Base-by-base conservation (phyloP, 2,888 invertebrate species). In the Drosophila infuscata region DNA sequence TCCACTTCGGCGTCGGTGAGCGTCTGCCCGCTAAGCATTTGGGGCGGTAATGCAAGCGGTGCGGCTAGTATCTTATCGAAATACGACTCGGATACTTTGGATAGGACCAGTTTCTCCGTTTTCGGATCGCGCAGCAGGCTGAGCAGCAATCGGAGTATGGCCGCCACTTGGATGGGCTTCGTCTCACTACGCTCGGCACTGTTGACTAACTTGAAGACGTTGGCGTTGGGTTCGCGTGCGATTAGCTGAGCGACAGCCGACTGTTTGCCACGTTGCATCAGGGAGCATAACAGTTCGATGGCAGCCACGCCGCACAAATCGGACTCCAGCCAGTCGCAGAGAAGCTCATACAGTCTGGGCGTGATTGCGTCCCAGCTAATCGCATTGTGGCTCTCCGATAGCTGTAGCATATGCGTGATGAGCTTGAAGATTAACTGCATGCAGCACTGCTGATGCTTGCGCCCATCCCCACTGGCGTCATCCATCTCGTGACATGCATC, bases 31-130 rank as follows among this genome's bases (percentile, higher is more conserved):
- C 62, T 68, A 0, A 85, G 75, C 70, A 88, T 80, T 61, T 92
- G 92, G 0, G 88, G 81, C 35, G 85, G 81, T 8, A 89, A 79
- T 3, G 84, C 78, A 0, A 92, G 43, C 1, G 93, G 82, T 0
- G 91, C 86, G 0, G 90, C 81, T 17, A 93, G 80, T 56, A 93
- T 91, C 79, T 93, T 93, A 70, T 93, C 92, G 59, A 93, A 93
- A 64, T 91, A 93, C 3, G 93, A 92, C 51, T 93, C 92, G 0
- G 91, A 90, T 15, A 93, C 90, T 61, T 91, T 91, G 5, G 92
- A 89, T 2, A 93, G 84, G 52, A 93, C 90, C 41, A 93, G 58
- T 41, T 92, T 92, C 46, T 93, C 91, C 0, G 92, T 92, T 72
- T 92, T 92, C 0, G 84, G 38, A 57, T 91, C 92, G 65, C 90